These are phyloP conservation scores for Pollenia labialis DNA, from an alignment of 2,888 invertebrate species.

Conservation along the genomic window DNA sequence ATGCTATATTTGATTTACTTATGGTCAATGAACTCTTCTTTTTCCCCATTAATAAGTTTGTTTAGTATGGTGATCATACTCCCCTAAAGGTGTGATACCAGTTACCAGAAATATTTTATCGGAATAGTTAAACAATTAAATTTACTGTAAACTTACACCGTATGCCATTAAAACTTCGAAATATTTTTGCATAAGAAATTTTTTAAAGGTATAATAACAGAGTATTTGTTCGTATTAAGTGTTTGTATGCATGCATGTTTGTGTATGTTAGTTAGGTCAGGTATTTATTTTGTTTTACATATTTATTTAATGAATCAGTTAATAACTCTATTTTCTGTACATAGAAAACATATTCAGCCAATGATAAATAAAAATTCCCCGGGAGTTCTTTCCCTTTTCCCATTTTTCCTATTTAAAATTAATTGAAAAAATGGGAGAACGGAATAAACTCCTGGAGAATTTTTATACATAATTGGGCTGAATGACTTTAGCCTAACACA, in stretches of 20 bases:
- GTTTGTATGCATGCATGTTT: neutral
- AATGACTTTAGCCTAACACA: neutral
- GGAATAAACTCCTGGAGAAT: too few species aligned
- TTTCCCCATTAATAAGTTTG: conserved; percentile 17
- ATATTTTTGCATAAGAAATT: neutral
- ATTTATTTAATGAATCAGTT: neutral
- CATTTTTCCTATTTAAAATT: too few species aligned
- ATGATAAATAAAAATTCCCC: too few species aligned
- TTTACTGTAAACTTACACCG: neutral
- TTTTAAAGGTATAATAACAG: neutral
- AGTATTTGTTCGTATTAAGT: neutral
- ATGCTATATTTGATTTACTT: conserved; percentile 40
- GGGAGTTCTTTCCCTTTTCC: too few species aligned
- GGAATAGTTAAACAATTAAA: conserved; percentile 4
- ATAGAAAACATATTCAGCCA: neutral
- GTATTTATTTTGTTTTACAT: neutral
- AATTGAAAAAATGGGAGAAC: too few species aligned
- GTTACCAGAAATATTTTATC: conserved; percentile 19
- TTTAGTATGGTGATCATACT: conserved; percentile 8
- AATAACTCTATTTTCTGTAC: neutral
- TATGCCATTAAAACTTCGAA: neutral
- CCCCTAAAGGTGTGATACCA: conserved; percentile 30
- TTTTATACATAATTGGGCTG: too few species aligned
- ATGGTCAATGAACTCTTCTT: conserved; percentile 52
- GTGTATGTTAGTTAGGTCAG: neutral